Evolutionary conservation across 2,113 vertebrate species (phyloP), one percentile per base, ranked within the genome.

Genomic region (Menura novaehollandiae): DNA sequence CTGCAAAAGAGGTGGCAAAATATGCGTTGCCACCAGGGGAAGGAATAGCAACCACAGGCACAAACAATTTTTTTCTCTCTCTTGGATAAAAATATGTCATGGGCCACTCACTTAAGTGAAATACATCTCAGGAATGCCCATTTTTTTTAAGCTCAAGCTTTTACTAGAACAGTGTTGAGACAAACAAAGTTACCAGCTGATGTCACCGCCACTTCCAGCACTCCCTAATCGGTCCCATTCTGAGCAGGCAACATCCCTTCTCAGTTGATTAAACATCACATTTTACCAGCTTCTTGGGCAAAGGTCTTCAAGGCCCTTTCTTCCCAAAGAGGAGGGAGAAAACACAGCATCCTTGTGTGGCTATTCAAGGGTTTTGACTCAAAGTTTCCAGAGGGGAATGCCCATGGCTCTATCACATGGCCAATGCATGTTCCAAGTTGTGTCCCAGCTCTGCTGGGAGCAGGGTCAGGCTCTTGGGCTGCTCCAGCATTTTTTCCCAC

Each of bases 331-430:
- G 15, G 6, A 56, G 6, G 24, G 43, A 71, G 39, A 55, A 76
- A 79, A 76, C 7, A 58, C 26, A 63, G 43, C 43, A 39, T 15
- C 44, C 15, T 44, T 41, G 6, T 21, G 33, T 13, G 9, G 28
- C 30, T 74, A 5, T n/a, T 64, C 55, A 58, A 52, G 52, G 26
- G 9, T 0, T 88, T 52, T 39, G 62, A 85, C 33, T 51, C 62
- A 51, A 55, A 75, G 27, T 76, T 89, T 73, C 62, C 62, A 62
- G 20, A 1, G 1, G 60, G 62, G 62, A 73, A 85, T 15, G 47
- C 33, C 52, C 13, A 19, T 16, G 0, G 1, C 0, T 0, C 39
- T 23, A 5, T 75, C 23, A 19, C 47, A 15, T 1, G 2, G 69
- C 33, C 5, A 2, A 2, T 27, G 30, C 2, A 0, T 20, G 56